Evolutionary conservation across 2,797 vertebrate genomes (phyloP).

Genomic region (Scarus forsteni): DNA sequence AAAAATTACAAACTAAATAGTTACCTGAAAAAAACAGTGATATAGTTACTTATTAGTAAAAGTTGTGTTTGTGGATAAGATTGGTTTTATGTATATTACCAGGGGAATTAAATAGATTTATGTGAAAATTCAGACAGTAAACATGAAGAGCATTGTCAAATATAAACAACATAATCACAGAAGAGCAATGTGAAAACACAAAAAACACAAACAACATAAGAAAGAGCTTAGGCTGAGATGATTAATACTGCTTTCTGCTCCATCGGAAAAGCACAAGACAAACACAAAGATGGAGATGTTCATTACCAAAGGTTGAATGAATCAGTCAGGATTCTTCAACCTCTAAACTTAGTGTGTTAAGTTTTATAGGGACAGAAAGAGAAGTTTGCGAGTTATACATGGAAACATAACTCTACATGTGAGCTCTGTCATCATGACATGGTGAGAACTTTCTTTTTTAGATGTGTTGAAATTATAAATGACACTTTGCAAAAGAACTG

Average conservation of each 20-base stretch:
- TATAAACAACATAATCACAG: neutral
- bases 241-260: constrained; percentile 14
- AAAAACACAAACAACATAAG: neutral
- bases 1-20: no score
- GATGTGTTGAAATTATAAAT: neutral
- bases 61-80: no score
- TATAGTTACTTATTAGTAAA: no score
- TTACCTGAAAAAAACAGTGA: no score
- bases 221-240: neutral
- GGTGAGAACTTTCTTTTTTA: neutral
- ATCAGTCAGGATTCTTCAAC: no score
- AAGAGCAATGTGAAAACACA: neutral
- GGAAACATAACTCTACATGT: neutral
- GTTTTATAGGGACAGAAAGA: no score
- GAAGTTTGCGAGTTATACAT: no score
- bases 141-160: neutral
- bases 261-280: constrained; percentile 1
- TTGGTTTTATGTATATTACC: no score
- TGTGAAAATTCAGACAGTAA: neutral
- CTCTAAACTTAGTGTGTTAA: neutral
- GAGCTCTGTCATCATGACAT: neutral
- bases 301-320: neutral
- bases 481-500: neutral
- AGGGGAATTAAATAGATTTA: no score
- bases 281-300: neutral